A percentile compares a stretch with the other conserved stretches of the same genome.
Conservation (phyloP, 2,888 invertebrate genomes). For the Ennomos erosarius region DNA sequence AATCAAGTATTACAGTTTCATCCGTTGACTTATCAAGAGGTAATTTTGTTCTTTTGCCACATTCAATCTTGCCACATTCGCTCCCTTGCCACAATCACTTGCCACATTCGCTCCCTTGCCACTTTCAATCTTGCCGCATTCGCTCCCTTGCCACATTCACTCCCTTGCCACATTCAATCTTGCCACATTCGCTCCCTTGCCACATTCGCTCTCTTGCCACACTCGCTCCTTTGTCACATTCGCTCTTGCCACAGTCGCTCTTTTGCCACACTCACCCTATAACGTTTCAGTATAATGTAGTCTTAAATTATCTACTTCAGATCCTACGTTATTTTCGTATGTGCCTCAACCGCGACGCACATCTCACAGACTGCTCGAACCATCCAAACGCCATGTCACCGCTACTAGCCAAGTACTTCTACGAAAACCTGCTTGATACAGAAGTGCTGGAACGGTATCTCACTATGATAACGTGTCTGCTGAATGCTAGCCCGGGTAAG, state of each 20-base stretch:
- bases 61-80: too few species aligned
- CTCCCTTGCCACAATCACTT: too few species aligned
- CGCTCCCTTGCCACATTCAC: too few species aligned
- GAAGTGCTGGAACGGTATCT: constrained; percentile 88
- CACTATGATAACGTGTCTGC: constrained; percentile 87
- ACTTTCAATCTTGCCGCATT: too few species aligned
- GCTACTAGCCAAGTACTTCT: constrained; percentile 87
- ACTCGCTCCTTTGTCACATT: too few species aligned
- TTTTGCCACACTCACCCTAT: too few species aligned
- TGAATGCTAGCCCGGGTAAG: constrained; percentile 88
- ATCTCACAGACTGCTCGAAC: constrained; percentile 77
- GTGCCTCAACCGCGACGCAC: constrained; percentile 88
- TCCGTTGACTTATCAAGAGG: constrained; percentile 90
- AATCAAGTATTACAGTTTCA: constrained; percentile 90
- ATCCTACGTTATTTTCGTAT: constrained; percentile 92
- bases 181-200: too few species aligned
- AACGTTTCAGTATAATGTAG: background rate
- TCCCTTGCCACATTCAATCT: too few species aligned
- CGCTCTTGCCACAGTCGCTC: too few species aligned
- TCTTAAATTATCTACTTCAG: constrained; percentile 61
- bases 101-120: too few species aligned
- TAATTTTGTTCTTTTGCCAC: constrained; percentile 54
- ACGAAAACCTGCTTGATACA: constrained; percentile 79
- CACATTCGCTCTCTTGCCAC: too few species aligned
- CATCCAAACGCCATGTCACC: constrained; percentile 88